Base-by-base conservation (phyloP, 2,888 invertebrate genomes). In the Eristalis tenax region DNA sequence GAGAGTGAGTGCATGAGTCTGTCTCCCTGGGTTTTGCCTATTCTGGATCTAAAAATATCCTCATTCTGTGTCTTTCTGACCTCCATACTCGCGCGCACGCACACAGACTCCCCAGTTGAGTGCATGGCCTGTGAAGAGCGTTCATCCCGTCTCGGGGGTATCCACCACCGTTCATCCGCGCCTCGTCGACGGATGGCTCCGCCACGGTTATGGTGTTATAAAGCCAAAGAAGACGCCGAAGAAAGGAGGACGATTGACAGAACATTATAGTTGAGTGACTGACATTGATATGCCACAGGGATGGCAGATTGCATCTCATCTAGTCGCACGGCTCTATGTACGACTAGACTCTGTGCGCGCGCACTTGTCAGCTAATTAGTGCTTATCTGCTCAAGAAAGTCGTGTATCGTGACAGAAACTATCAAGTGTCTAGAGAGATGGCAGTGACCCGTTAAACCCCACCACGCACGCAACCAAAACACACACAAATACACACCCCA, bases 201-300 rank as follows among this genome's bases (percentile, higher is more conserved):
- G 15, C 10, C 15, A 13, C 32, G 22, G 23, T 13, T 71, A 50
- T 40, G 40, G 32, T 50, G 70, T 61, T 35, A 26, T 50, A 80
- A 18, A 32, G 81, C 76, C 76, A 81, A 71, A 85, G 80, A 76
- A 59, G 26, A 56, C 15, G 56, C 1, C n/a, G n/a, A 3, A 83
- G 23, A 71, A 69, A 28, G 8, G 38, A 11, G 18, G 2, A 43
- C 22, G 69, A 80, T 81, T 77, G 77, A 85, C 85, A 85, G 81
- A 50, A 70, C 38, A 40, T n/a, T 28, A 50, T 11, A 59, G 56
- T 13, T 11, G 68, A 86, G 59, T 79, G 86, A 87, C 76, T 87
- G 86, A 79, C 86, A 87, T 79, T 87, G 86, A 87, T 87, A 83
- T 83, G 78, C 83, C 83, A 43, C 83, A 83, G 78, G 86, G 86